Evolutionary conservation across 2,113 vertebrate species (phyloP).

Genomic region (Dipodomys spectabilis): DNA sequence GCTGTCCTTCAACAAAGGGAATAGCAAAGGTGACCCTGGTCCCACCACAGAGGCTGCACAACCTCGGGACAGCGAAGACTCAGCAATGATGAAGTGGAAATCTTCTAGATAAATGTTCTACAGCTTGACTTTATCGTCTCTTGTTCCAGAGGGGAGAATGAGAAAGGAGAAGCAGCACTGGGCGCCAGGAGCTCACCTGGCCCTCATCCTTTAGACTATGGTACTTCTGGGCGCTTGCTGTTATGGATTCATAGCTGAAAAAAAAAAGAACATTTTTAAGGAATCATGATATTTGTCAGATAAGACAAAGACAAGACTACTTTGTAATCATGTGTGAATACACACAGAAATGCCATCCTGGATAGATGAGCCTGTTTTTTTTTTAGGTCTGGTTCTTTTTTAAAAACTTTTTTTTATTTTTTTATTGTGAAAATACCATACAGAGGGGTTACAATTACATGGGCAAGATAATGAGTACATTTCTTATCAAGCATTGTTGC

Average conservation of each 20-base stretch:
- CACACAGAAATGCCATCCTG: background rate
- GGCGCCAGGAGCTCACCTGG: background rate
- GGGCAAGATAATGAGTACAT: no score
- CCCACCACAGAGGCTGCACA: background rate
- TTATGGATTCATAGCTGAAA: background rate
- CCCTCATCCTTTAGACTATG: background rate
- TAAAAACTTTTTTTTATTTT: no score
- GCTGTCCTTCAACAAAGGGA: conserved; percentile 6
- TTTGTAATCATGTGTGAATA: background rate
- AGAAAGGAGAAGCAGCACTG: background rate
- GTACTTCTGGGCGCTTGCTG: background rate
- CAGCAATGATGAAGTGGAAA: background rate
- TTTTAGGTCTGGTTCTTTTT: no score
- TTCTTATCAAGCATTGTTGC: no score
- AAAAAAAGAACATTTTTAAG: background rate
- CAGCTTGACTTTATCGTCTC: background rate
- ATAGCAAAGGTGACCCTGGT: background rate
- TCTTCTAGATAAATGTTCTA: background rate
- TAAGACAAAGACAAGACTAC: background rate
- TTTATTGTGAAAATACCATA: no score
- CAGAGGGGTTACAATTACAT: no score
- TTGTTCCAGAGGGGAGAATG: background rate
- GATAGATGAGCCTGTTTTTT: background rate
- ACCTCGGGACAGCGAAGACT: background rate
- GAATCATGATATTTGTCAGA: background rate